A percentile compares a stretch with the other conserved stretches of the same genome.
phyloP scores from a whole-genome alignment of 2,888 invertebrate species.

The Drymonia ruficornis region DNA sequence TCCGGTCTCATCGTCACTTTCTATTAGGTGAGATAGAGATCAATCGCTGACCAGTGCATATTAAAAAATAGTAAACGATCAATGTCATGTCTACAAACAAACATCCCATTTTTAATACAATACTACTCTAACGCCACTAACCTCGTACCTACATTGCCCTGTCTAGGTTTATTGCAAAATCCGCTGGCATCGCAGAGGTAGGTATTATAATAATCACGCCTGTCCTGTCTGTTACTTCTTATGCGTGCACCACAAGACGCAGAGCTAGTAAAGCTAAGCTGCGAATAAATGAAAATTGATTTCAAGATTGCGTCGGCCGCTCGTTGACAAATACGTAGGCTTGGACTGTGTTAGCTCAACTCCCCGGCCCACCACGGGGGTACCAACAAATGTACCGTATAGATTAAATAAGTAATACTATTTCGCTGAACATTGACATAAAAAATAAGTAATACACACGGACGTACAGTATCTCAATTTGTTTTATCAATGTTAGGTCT shows the following conservation, averaged over 20 bases:
- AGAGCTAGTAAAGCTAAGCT: conserved; percentile 74
- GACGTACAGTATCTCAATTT: no score
- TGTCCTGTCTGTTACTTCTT: conserved; percentile 18
- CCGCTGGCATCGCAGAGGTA: no score
- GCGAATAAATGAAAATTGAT: conserved; percentile 85
- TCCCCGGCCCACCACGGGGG: conserved; percentile 29
- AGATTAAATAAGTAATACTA: conserved; percentile 23
- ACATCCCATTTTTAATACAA: no score
- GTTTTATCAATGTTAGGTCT: no score
- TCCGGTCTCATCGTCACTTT: no score
- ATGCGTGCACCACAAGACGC: conserved; percentile 47
- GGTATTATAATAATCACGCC: background rate
- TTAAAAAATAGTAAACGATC: no score
- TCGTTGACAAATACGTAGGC: conserved; percentile 75
- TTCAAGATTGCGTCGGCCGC: conserved; percentile 75
- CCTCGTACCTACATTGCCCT: no score
- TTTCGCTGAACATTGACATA: background rate
- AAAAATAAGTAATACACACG: background rate
- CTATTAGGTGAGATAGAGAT: no score
- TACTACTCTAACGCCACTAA: no score
- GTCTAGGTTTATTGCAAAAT: no score
- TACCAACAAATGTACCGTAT: conserved; percentile 32
- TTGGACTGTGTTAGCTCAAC: conserved; percentile 52
- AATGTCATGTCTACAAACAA: no score
- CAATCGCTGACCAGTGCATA: no score